A percentile compares a stretch with the other conserved stretches of the same genome.
Conservation (phyloP, 2,888 invertebrate species). For the Erpobdella octoculata region DNA sequence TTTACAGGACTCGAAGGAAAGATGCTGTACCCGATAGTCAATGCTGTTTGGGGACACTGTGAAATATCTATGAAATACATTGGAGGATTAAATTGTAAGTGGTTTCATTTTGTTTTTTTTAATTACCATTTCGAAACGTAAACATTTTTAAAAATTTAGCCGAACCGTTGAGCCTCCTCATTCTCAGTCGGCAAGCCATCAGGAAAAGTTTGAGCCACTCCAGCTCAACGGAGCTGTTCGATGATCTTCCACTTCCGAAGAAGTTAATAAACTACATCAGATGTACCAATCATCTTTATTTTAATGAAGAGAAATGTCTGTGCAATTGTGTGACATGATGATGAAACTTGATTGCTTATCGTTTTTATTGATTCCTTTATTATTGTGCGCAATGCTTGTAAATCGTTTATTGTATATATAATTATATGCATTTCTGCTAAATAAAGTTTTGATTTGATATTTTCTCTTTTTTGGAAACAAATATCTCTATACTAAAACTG, state of each 20-base stretch:
- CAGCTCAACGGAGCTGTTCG: neutral
- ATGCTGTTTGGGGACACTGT: conserved; percentile 31
- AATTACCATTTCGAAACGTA: neutral
- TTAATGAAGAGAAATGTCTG: neutral
- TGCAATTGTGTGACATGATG: neutral
- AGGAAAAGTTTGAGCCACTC: conserved; percentile 9
- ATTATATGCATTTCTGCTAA: too few relatives aligned
- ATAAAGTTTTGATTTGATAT: too few relatives aligned
- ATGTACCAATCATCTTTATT: neutral
- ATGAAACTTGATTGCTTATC: too few relatives aligned
- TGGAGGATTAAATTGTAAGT: conserved; percentile 28
- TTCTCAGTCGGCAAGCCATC: conserved; percentile 11
- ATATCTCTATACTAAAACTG: too few relatives aligned
- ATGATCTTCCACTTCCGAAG: conserved; percentile 16
- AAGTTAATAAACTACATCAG: conserved; percentile 23
- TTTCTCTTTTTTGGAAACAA: too few relatives aligned
- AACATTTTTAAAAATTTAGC: neutral
- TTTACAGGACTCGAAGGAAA: conserved; percentile 24
- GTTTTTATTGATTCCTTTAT: too few relatives aligned
- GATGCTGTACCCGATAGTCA: conserved; percentile 24
- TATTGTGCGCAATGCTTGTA: too few relatives aligned
- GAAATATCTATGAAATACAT: conserved; percentile 32
- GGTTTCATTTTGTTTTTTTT: too few relatives aligned
- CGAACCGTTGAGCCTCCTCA: conserved; percentile 10
- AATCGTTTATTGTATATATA: too few relatives aligned